A percentile compares a stretch with the other conserved stretches of the same genome.
phyloP scores from a whole-genome alignment of 1,140 invertebrate genomes.

The Lepidurus apus region DNA sequence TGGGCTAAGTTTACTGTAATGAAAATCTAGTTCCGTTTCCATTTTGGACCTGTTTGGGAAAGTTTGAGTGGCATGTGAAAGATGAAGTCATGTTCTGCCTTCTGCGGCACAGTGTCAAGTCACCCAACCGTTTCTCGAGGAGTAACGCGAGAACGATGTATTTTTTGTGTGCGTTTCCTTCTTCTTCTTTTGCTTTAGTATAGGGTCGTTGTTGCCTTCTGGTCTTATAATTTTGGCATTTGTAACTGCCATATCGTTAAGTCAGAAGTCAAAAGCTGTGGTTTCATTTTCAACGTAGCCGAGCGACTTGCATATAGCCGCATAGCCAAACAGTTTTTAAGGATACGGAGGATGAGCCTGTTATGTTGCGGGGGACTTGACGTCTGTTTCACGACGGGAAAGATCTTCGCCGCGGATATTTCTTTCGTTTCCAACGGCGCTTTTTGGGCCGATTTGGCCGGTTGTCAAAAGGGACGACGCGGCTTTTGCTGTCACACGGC shows the following conservation, averaged over 20 bases:
- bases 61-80: slow-evolving; percentile 19
- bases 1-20: not conserved
- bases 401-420: not conserved
- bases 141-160: slow-evolving; percentile 13
- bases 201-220: slow-evolving; percentile 10
- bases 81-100: slow-evolving; percentile 14
- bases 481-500: slow-evolving; percentile 10
- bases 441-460: slow-evolving; percentile 13
- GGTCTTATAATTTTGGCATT: slow-evolving; percentile 19
- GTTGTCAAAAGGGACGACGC: slow-evolving; percentile 8
- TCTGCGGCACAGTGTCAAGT: slow-evolving; percentile 14
- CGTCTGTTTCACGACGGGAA: slow-evolving; percentile 20
- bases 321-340: not conserved
- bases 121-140: slow-evolving; percentile 6
- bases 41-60: not conserved
- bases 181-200: not conserved
- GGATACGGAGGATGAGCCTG: not conserved
- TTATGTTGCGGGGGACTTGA: not conserved
- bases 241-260: slow-evolving; percentile 22
- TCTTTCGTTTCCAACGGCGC: not conserved
- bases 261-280: slow-evolving; percentile 8
- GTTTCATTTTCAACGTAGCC: slow-evolving; percentile 1
- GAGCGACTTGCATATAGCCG: not conserved
- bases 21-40: not conserved
- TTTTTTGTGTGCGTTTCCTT: not conserved